Evolutionary conservation across 2,888 invertebrate genomes (phyloP), one percentile per base, ranked within the genome.

Genomic region (Morinoia aosen): DNA sequence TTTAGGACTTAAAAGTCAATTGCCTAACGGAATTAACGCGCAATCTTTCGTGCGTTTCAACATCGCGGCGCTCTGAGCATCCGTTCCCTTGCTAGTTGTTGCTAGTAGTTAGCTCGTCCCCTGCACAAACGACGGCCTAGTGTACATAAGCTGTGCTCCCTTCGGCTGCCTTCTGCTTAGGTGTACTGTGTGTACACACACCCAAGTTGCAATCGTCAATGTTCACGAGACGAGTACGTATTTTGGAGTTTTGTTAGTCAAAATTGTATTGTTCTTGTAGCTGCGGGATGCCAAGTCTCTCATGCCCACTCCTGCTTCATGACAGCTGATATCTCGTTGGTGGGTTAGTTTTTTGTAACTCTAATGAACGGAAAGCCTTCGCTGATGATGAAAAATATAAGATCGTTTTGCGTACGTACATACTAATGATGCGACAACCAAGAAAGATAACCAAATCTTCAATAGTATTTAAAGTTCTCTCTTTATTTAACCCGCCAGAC

Each of bases 91-190:
- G 16, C 76, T 16, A 76, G 76, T 76, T 76, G 76, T 76, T 76
- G 76, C 76, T 76, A 76, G 76, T 76, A 25, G 76, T 33, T 76
- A 14, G 76, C 76, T 76, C 25, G 33, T 76, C 76, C 76, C 76
- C 76, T 25, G 76, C 76, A 76, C 76, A 76, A 76, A 76, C 16
- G 76, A 76, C 76, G 76, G 33, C 76, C 76, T 76, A 76, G 33
- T 25, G 76, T 76, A 76, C 19, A 76, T 25, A 76, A 14, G 76
- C 76, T 76, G 76, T 33, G 16, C 76, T 33, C 33, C 33, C 76
- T 33, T 76, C 76, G 25, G 76, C 76, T 76, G 76, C 76, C 76
- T 76, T 76, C 76, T 76, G 76, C 76, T 76, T 76, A 76, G 76
- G 25, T 76, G 3, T 48, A 48, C n/a, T n/a, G n/a, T n/a, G n/a